Evolutionary conservation across 2,113 vertebrate genomes (phyloP).

Genomic region (Columba livia): DNA sequence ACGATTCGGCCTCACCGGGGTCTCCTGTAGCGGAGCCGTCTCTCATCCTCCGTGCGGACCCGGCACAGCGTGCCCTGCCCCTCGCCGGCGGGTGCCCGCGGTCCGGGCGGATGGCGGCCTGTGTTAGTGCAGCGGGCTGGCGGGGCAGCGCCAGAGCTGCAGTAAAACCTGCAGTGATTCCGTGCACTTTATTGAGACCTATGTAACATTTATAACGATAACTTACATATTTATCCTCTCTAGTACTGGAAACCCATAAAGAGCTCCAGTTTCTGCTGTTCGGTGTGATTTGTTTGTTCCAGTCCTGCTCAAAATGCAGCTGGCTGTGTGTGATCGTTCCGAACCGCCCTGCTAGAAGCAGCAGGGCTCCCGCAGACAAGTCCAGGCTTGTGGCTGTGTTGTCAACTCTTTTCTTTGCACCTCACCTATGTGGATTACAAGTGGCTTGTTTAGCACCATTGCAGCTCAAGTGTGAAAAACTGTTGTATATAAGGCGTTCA

Average conservation of each 20-base stretch:
- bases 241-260: not conserved
- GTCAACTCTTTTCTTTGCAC: not conserved
- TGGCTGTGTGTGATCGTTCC: not conserved
- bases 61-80: too few species aligned
- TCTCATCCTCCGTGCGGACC: too few species aligned
- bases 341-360: not conserved
- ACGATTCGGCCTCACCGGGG: accelerated
- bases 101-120: too few species aligned
- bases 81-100: too few species aligned
- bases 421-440: not conserved
- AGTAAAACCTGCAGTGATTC: not conserved
- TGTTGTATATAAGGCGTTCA: not conserved
- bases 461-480: not conserved
- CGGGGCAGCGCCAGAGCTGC: not conserved
- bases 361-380: not conserved
- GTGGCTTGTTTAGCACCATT: not conserved
- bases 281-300: not conserved
- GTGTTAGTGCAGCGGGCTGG: too few species aligned
- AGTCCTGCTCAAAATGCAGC: not conserved
- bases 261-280: not conserved
- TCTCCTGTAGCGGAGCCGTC: accelerated
- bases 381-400: not conserved
- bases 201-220: not conserved
- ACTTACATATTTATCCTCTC: not conserved
- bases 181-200: not conserved